Evolutionary conservation across 2,113 vertebrate genomes (phyloP).

Genomic region (Arenaria interpres): DNA sequence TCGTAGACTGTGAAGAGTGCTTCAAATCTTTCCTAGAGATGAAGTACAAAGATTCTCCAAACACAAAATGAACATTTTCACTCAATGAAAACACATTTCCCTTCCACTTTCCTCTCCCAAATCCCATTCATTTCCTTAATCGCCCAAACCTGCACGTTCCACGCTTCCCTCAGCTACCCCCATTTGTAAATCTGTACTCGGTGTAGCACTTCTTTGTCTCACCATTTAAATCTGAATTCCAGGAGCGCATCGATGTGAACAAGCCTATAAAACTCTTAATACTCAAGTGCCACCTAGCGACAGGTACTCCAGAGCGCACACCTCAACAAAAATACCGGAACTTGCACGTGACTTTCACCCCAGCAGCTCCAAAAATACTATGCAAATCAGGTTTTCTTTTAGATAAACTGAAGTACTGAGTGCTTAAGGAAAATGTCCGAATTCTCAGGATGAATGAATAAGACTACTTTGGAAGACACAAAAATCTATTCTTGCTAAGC

Average conservation of each 20-base stretch:
- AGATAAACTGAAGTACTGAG: not conserved
- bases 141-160: not conserved
- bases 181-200: not conserved
- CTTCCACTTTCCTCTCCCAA: not conserved
- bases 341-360: not conserved
- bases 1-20: slow-evolving; percentile 91
- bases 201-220: not conserved
- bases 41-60: not conserved
- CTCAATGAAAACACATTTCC: not conserved
- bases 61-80: not conserved
- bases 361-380: not conserved
- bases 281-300: slow-evolving; percentile 16
- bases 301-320: not conserved
- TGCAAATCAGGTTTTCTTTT: not conserved
- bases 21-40: slow-evolving; percentile 89
- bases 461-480: not conserved
- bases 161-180: not conserved
- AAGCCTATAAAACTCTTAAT: not conserved
- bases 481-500: not conserved
- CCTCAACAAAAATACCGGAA: accelerated
- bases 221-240: not conserved
- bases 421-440: not conserved
- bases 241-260: accelerated
- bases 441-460: not conserved
- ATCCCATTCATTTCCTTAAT: not conserved